phyloP scores from a whole-genome alignment of 2,797 vertebrate genomes.

The Thunnus albacares region DNA sequence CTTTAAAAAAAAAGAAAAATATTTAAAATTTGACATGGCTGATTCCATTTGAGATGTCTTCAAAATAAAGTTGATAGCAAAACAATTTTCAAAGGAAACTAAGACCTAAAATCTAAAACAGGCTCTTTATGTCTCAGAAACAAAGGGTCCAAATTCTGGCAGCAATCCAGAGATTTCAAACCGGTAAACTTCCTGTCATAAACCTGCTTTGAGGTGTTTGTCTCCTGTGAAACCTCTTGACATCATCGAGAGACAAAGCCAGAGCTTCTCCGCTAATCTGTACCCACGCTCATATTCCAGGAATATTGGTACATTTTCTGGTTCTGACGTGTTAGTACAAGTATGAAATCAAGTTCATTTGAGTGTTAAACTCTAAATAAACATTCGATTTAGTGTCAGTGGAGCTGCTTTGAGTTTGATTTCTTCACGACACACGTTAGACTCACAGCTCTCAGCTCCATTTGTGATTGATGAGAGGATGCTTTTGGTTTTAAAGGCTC shows the following conservation, averaged over 20 bases:
- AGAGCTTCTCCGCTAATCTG: constrained; percentile 14
- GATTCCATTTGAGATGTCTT: neutral
- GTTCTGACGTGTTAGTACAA: constrained; percentile 27
- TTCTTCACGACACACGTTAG: constrained; percentile 12
- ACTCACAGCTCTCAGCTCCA: constrained; percentile 17
- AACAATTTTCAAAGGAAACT: no score
- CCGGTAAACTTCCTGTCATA: neutral
- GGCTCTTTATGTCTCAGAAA: no score
- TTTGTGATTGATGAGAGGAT: constrained; percentile 3
- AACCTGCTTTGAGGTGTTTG: neutral
- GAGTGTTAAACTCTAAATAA: constrained; percentile 50
- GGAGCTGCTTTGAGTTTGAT: constrained; percentile 31
- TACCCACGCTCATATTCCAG: constrained; percentile 11
- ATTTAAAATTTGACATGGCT: neutral
- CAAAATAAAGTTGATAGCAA: no score
- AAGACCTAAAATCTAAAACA: no score
- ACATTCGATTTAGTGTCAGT: constrained; percentile 27
- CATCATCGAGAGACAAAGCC: constrained; percentile 13
- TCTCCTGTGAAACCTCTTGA: neutral
- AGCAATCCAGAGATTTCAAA: no score
- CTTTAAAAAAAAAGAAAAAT: neutral
- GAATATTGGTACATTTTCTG: constrained; percentile 37
- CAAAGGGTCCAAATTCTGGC: no score
- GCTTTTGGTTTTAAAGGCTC: neutral
- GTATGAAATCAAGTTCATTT: constrained; percentile 48